A percentile compares a stretch with the other conserved stretches of the same genome.
phyloP scores from a whole-genome alignment of 1,140 invertebrate species.

The Aphelinus certus region DNA sequence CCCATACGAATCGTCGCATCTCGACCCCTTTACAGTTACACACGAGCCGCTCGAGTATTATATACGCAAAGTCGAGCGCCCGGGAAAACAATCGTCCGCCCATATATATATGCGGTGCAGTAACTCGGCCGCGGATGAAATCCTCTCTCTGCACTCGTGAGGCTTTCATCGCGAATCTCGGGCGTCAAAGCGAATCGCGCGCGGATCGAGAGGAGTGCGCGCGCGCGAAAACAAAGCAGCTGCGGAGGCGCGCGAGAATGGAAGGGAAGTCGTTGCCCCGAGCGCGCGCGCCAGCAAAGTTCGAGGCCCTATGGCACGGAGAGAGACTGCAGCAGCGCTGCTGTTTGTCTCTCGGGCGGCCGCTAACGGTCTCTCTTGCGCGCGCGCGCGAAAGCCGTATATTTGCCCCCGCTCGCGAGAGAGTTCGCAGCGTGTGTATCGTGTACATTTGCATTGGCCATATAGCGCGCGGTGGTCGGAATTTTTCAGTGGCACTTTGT shows the following conservation, averaged over 20 bases:
- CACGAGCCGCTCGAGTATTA: too few species aligned
- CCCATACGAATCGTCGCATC: too few species aligned
- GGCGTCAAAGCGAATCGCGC: not conserved
- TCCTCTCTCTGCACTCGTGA: too few species aligned
- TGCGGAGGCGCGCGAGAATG: not conserved
- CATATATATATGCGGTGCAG: too few species aligned
- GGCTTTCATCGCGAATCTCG: too few species aligned
- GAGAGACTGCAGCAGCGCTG: not conserved
- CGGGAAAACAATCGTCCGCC: too few species aligned
- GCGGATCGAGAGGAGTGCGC: not conserved
- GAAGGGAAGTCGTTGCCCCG: not conserved
- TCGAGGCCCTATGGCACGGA: too few species aligned
- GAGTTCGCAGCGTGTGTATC: not conserved
- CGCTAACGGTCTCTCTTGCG: constrained; percentile 7
- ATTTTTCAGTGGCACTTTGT: too few species aligned
- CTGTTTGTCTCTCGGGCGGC: constrained; percentile 8
- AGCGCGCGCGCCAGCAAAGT: not conserved
- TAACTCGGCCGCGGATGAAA: too few species aligned
- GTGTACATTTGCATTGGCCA: not conserved
- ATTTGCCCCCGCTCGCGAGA: not conserved
- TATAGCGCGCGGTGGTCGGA: not conserved
- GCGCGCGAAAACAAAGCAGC: too few species aligned
- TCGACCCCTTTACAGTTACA: too few species aligned
- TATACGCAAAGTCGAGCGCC: too few species aligned
- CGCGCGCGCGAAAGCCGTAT: not conserved